Base-by-base conservation (phyloP, 1,140 invertebrate species). In the Probaryconus sp. region DNA sequence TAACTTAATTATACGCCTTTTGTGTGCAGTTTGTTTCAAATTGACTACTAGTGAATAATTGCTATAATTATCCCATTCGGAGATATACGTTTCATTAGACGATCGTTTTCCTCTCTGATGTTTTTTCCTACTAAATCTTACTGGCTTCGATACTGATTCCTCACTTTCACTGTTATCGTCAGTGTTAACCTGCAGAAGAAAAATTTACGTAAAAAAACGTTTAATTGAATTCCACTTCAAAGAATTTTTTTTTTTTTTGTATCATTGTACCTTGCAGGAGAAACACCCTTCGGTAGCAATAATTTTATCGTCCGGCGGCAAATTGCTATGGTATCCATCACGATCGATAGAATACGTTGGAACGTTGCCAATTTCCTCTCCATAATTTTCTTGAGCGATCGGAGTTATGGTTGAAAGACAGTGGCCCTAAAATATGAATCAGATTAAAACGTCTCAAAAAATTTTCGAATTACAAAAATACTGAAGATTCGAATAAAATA, bases 251-350 rank as follows among this genome's bases (percentile, higher is more conserved):
- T n/a, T n/a, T n/a, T n/a, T n/a, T n/a, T n/a, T n/a, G n/a, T n/a
- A n/a, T 50, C 17, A 56, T 18, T 40, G 43, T 82, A 95, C 93
- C 89, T 96, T 94, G 89, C 95, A 97, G 10, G 94, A 93, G 88
- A 96, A 96, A 86, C 95, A 96, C 2, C 95, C 95, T 87, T 97
- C 95, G 0, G 94, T 95, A 1, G 93, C 93, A 26, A 96, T 94
- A 6, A 95, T 90, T 70, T 93, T 93, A 55, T 93, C 91, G 28
- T 91, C 89, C 0, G 87, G 85, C 0, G 84, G 88, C 2, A 87
- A 83, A 24, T 88, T 87, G 9, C 63, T 64, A 38, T 87, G 85
- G 65, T 89, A 89, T 2, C 85, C 83, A 67, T 90, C 88, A 9
- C 84, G 79, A 65, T 88, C 88, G 13, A 94, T 90, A 0, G 92